Conservation (phyloP, 1,140 invertebrate genomes). For the Meloidogyne exigua region DNA sequence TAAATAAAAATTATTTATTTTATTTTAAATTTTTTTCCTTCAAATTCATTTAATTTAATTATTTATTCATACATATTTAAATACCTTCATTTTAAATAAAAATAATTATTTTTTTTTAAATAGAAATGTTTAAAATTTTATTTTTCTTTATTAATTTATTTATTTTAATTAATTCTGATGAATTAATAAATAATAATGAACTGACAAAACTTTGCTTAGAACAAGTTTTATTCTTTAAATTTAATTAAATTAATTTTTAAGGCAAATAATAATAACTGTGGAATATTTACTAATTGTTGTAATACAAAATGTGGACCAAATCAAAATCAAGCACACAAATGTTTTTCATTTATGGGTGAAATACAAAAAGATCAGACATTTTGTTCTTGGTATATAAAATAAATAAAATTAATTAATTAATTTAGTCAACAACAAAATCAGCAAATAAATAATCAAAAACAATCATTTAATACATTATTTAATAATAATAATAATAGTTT, state of each 20-base stretch:
- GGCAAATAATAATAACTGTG: background rate
- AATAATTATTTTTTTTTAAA: background rate
- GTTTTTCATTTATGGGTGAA: conserved; percentile 7
- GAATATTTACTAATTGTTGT: conserved; percentile 1
- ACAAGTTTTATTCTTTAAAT: background rate
- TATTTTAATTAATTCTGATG: background rate
- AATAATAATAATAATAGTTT: too few species aligned
- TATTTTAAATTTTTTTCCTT: too few species aligned
- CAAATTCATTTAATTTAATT: too few species aligned
- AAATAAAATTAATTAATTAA: too few species aligned
- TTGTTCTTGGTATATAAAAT: background rate
- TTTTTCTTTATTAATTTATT: conserved; percentile 6
- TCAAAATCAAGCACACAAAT: background rate
- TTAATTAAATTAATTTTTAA: background rate
- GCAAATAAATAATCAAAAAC: too few species aligned
- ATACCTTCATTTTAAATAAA: background rate
- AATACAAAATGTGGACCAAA: background rate
- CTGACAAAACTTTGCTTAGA: background rate
- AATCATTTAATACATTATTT: too few species aligned
- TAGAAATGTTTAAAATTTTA: background rate
- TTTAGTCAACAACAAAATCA: too few species aligned
- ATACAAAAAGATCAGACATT: conserved; percentile 6
- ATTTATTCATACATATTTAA: background rate
- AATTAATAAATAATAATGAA: background rate
- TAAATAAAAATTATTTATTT: too few species aligned